Evolutionary conservation across 2,113 vertebrate species (phyloP), one percentile per base, ranked within the genome.

Genomic region (Tenrec ecaudatus): DNA sequence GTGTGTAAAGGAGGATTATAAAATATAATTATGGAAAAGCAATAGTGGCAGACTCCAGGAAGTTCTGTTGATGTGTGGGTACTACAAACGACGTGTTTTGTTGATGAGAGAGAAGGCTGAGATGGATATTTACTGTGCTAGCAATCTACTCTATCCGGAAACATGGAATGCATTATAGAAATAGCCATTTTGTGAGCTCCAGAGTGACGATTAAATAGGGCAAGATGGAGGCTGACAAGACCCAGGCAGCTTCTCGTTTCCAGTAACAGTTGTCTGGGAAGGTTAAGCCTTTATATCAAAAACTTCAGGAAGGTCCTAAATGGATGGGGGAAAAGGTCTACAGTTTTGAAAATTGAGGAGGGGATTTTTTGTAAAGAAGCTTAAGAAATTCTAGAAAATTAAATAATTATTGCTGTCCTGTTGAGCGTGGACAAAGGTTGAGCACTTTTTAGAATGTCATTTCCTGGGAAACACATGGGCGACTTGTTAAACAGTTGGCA

Each of bases 21-120:
- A 98, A 98, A 98, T 96, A 98, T 97, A 98, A 98, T 98, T 98
- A 98, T 96, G 96, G 95, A 97, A 97, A 97, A 96, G 96, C 89
- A 97, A 97, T 88, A 97, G 97, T 96, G 90, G 94, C 95, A 97
- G 97, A 95, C 97, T 97, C 97, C 95, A 98, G 97, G 97, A 98
- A 98, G 94, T 97, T 96, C 96, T 95, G 94, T 97, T 97, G 97
- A 97, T 98, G 97, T 97, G 96, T 96, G 97, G 95, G 97, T 97
- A 97, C 95, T 97, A 89, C 97, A 96, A 97, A 98, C 89, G 95
- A 95, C 6, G 89, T 92, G 0, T 97, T 98, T 97, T 97, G 96
- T 96, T 97, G 97, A 97, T 96, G 97, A 97, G 96, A 96, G 96
- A 88, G 96, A 97, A 97, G 96, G 69, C 92, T 97, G 96, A 95